Conservation (phyloP, 2,113 vertebrate species). For the Phainopepla nitens region DNA sequence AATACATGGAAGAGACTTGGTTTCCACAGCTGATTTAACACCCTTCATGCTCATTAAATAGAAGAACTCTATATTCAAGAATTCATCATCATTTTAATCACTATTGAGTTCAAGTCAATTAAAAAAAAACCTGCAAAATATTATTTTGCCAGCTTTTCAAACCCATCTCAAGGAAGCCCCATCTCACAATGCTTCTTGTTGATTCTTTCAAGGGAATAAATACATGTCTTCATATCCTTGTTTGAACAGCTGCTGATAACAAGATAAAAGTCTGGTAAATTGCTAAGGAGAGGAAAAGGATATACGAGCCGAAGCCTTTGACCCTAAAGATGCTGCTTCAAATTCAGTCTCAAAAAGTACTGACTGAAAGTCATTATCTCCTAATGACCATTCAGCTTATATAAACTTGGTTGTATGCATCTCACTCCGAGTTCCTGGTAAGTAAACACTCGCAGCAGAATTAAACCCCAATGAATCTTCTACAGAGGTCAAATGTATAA, state of each 20-base stretch:
- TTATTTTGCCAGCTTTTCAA: neutral
- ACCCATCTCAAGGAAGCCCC: neutral
- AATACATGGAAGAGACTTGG: neutral
- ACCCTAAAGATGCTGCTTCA: conserved; percentile 18
- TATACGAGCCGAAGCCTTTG: conserved; percentile 4
- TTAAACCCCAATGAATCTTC: neutral
- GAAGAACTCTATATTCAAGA: neutral
- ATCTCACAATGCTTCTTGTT: neutral
- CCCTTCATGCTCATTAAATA: neutral
- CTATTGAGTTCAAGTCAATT: neutral
- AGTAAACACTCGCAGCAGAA: neutral
- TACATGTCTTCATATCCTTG: neutral
- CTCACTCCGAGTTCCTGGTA: neutral
- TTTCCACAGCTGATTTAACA: neutral
- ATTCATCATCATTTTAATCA: neutral
- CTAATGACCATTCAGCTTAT: neutral
- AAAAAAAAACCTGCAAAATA: neutral
- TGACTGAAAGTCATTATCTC: conserved; percentile 39
- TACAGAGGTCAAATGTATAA: conserved; percentile 2
- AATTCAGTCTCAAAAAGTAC: neutral
- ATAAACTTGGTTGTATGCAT: conserved; percentile 8
- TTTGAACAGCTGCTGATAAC: conserved; percentile 51
- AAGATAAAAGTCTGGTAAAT: neutral
- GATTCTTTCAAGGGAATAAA: neutral
- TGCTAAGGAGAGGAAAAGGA: conserved; percentile 10